Base-by-base conservation (phyloP, 1,140 invertebrate genomes). In the Drosophila rhopaloa region DNA sequence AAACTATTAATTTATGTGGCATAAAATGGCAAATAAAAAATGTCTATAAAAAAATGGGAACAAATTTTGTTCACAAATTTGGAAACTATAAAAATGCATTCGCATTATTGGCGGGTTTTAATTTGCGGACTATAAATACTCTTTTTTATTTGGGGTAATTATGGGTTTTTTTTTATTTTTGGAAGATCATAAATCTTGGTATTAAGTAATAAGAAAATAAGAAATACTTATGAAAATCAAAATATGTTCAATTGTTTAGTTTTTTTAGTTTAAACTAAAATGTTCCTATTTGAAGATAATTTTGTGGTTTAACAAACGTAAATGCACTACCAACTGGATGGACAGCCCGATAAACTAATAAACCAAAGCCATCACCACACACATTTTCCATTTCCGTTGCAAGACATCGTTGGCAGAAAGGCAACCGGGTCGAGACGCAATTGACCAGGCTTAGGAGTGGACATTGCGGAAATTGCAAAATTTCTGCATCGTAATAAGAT, bases 401-500 rank as follows among this genome's bases (percentile, higher is more conserved):
- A 71, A 68, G 79, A 47, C 47, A 38, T 47, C n/a, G 48, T 10
- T 5, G 29, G n/a, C 48, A 16, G 29, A 8, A 11, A 9, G 41
- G 35, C 29, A 19, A 66, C 11, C 48, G 51, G 41, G 11, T 65
- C 70, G 58, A 81, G 59, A 68, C 79, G 79, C 29, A 83, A 71
- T 70, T 71, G 81, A 77, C 81, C 81, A 65, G 61, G 40, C 37
- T 14, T 16, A 40, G 46, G 59, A 58, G 19, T 61, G 61, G 67
- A 62, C 48, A 62, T 78, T 84, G 81, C 85, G 84, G 84, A 89
- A 89, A 89, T 89, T 89, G 85, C 84, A 90, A 89, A 89, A 90
- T 90, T 89, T 89, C 81, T 90, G 77, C 84, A 81, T 76, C 84
- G 84, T 89, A 89, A 89, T 89, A 89, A 89, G 84, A 89, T 90